phyloP scores from a whole-genome alignment of 2,797 vertebrate genomes.

The Eidolon dupreanum region DNA sequence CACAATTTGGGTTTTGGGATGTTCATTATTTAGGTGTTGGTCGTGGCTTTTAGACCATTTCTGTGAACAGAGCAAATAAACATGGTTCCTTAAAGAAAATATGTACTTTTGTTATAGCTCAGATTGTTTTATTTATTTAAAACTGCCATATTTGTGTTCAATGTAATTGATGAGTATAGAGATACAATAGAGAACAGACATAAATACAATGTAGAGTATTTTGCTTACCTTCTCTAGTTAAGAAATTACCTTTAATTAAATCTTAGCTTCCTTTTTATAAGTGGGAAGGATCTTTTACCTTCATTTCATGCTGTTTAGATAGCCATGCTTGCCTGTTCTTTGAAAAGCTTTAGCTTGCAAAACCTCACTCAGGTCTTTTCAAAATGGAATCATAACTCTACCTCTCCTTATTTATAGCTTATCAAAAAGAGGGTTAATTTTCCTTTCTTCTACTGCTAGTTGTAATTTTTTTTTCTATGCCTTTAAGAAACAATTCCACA shows the following conservation, averaged over 20 bases:
- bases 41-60: not conserved
- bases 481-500: constrained; percentile 47
- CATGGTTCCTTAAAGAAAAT: not conserved
- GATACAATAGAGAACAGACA: not conserved
- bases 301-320: constrained; percentile 28
- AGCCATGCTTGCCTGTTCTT: not conserved
- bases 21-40: not conserved
- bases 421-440: constrained; percentile 40
- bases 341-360: not conserved
- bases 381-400: not conserved
- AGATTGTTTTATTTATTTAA: constrained; percentile 40
- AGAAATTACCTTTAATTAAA: constrained; percentile 47
- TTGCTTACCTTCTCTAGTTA: constrained; percentile 16
- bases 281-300: constrained; percentile 9
- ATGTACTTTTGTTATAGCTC: not conserved
- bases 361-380: not conserved
- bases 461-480: constrained; percentile 48
- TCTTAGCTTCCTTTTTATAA: constrained; percentile 33
- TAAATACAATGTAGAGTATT: not conserved
- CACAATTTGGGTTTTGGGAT: not conserved
- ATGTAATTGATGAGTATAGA: constrained; percentile 6
- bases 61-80: not conserved
- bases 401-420: constrained; percentile 22
- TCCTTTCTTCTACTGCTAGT: constrained; percentile 28
- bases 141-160: constrained; percentile 1